phyloP scores from a whole-genome alignment of 2,113 vertebrate species.

The Panthera leo region DNA sequence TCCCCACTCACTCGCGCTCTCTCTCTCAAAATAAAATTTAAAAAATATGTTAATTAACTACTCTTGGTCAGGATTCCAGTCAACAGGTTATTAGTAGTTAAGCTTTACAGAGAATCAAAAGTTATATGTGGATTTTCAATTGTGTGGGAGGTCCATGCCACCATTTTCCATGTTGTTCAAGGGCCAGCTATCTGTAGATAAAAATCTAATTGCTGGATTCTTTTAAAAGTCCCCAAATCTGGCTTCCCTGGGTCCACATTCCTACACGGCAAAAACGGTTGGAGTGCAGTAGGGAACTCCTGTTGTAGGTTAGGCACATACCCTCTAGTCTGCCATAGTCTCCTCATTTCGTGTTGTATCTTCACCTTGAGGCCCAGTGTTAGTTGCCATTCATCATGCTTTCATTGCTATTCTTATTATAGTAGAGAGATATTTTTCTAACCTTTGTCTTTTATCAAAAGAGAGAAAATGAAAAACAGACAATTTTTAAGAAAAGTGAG shows the following conservation, averaged over 20 bases:
- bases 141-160: background rate
- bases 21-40: too few relatives aligned
- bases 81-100: background rate
- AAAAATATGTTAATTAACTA: background rate
- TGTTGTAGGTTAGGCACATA: background rate
- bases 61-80: background rate
- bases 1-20: too few relatives aligned
- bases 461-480: background rate
- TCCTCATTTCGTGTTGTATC: background rate
- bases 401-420: background rate
- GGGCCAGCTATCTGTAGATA: background rate
- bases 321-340: background rate
- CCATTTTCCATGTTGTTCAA: background rate
- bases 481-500: background rate
- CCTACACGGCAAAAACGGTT: background rate
- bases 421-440: background rate
- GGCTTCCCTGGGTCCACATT: background rate
- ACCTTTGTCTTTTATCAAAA: background rate
- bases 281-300: background rate
- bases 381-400: background rate
- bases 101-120: background rate
- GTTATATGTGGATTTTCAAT: background rate
- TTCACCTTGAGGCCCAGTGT: background rate
- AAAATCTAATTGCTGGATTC: background rate
- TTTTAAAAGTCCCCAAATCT: background rate